Evolutionary conservation across 1,140 invertebrate species (phyloP).

Genomic region (Rhynchophorus ferrugineus): DNA sequence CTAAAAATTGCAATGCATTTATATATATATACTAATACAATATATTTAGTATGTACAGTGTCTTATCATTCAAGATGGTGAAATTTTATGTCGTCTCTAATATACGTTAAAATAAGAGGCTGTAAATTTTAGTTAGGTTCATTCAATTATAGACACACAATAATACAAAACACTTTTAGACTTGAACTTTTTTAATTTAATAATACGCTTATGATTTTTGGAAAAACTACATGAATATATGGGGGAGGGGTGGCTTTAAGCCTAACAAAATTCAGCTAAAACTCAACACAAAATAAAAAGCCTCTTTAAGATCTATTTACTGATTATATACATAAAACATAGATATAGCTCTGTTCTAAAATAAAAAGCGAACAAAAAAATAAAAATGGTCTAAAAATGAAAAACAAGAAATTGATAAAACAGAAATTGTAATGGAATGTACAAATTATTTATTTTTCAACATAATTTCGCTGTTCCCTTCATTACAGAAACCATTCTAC

Average conservation of each 20-base stretch:
- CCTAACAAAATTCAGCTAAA: constrained; percentile 8
- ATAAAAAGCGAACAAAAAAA: not conserved
- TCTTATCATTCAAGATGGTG: too few relatives aligned
- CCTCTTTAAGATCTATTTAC: constrained; percentile 5
- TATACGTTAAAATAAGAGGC: too few relatives aligned
- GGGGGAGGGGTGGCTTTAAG: not conserved
- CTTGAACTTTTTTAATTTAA: constrained; percentile 3
- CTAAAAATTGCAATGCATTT: too few relatives aligned
- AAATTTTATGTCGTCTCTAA: too few relatives aligned
- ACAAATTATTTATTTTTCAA: constrained; percentile 37
- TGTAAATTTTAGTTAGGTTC: too few relatives aligned
- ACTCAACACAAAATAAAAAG: constrained; percentile 3
- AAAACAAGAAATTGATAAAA: constrained; percentile 34
- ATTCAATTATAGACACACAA: too few relatives aligned
- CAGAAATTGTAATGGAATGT: constrained; percentile 37
- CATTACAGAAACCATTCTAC: constrained; percentile 30
- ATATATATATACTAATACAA: too few relatives aligned
- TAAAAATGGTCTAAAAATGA: constrained; percentile 24
- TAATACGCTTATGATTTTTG: constrained; percentile 3
- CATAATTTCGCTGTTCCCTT: constrained; percentile 36
- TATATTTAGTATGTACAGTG: too few relatives aligned
- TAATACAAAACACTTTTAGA: not conserved
- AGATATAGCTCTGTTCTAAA: not conserved
- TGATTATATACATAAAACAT: constrained; percentile 3
- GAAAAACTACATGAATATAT: constrained; percentile 5